Base-by-base conservation (phyloP, 2,888 invertebrate species). In the Rotaria magnacalcarata region DNA sequence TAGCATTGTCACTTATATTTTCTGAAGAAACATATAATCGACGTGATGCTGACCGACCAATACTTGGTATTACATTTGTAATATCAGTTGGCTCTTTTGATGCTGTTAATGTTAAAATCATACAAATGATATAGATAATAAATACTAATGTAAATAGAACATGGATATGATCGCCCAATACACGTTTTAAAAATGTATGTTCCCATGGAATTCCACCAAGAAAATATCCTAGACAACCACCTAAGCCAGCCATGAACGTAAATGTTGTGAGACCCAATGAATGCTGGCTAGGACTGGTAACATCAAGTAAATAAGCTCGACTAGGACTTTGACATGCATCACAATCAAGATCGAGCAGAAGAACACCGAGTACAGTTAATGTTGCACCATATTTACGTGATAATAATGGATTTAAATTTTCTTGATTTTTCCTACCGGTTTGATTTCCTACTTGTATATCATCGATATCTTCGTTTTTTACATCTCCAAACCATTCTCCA, bases 301-400 rank as follows among this genome's bases (percentile, higher is more conserved):
- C 95, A 90, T 97, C 97, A 67, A 97, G 93, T 0, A 97, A 93
- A 92, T 96, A 97, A 54, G 97, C 96, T 88, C 97, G 93, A 0
- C 96, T 94, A 0, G 97, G 97, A 90, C 96, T 96, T 91, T 97
- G 97, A 89, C 97, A 97, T 50, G 96, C 96, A 90, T 97, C 97
- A 0, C 97, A 96, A 90, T 96, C 96, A 90, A 97, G 97, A 91
- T 97, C 97, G 88, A 97, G 91, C 84, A 97, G 92, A 52, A 96
- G 95, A 0, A 97, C 96, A n/a, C 97, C 97, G 11, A 86, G 41
- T 21, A 86, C 47, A 24, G 85, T 85, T 27, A 54, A n/a, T 24
- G n/a, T 80, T 43, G 80, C 14, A 14, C 80, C 80, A 80, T 41
- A 47, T 43, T 80, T 80, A 47, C n/a, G 80, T 47, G 80, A 80